Conservation (phyloP, 1,140 invertebrate species). For the Pogonus chalceus region DNA sequence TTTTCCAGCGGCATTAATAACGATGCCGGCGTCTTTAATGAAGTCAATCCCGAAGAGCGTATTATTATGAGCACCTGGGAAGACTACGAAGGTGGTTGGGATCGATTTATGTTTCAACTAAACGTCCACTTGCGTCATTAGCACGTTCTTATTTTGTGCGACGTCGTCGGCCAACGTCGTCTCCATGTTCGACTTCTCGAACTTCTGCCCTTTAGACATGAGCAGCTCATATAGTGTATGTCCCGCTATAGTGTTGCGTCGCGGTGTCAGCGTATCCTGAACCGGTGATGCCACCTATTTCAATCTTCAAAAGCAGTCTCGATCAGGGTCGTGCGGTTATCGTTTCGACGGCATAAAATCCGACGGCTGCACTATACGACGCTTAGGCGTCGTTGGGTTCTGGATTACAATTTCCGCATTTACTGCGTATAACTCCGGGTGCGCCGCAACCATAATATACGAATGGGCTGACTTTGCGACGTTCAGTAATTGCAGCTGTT, state of each 20-base stretch:
- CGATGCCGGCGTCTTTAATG: neutral
- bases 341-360: neutral
- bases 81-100: constrained; percentile 5
- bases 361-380: neutral
- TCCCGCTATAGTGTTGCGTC: constrained; percentile 10
- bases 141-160: neutral
- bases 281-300: neutral
- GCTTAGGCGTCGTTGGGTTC: neutral
- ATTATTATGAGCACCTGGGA: neutral
- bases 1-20: neutral
- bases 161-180: constrained; percentile 3
- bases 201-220: neutral
- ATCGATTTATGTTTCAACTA: neutral
- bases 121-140: neutral
- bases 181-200: neutral
- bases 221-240: neutral
- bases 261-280: constrained; percentile 10
- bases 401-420: constrained; percentile 9
- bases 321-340: neutral
- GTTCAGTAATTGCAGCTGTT: neutral
- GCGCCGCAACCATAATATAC: constrained; percentile 2
- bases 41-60: constrained; percentile 1
- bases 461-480: too few relatives aligned
- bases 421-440: constrained; percentile 10
- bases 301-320: neutral